Evolutionary conservation across 2,888 invertebrate genomes (phyloP).

Genomic region (Acrobasis consociella): DNA sequence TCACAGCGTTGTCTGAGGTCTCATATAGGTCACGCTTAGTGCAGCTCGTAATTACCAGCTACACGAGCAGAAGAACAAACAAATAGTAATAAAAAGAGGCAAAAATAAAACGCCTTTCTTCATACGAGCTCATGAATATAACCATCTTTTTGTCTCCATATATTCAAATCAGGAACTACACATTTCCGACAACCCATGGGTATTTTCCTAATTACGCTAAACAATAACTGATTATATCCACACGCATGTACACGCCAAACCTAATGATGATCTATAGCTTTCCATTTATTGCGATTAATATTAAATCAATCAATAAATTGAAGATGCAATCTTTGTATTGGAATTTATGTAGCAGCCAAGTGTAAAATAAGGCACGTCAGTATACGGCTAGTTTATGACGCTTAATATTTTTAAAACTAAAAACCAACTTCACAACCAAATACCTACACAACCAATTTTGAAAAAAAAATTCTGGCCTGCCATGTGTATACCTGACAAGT

Average conservation of each 20-base stretch:
- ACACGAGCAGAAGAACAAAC: too few species aligned
- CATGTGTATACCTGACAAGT: too few species aligned
- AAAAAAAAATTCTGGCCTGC: too few species aligned
- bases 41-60: too few species aligned
- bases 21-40: too few species aligned
- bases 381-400: not conserved
- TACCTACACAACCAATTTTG: too few species aligned
- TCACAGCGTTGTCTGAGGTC: too few species aligned
- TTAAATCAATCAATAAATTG: constrained; percentile 25
- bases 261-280: constrained; percentile 24
- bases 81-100: not conserved
- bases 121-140: not conserved
- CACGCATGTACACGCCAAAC: constrained; percentile 16
- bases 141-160: not conserved
- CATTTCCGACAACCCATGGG: not conserved
- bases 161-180: constrained; percentile 8
- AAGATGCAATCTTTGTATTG: constrained; percentile 7
- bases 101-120: not conserved
- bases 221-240: constrained; percentile 22
- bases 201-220: not conserved
- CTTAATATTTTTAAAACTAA: too few species aligned
- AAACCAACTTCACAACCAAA: too few species aligned
- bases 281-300: constrained; percentile 27
- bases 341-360: constrained; percentile 2
- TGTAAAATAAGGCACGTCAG: not conserved